A percentile compares a stretch with the other conserved stretches of the same genome.
Evolutionary conservation across 1,140 invertebrate genomes (phyloP).

Genomic region (Nephotettix cincticeps): DNA sequence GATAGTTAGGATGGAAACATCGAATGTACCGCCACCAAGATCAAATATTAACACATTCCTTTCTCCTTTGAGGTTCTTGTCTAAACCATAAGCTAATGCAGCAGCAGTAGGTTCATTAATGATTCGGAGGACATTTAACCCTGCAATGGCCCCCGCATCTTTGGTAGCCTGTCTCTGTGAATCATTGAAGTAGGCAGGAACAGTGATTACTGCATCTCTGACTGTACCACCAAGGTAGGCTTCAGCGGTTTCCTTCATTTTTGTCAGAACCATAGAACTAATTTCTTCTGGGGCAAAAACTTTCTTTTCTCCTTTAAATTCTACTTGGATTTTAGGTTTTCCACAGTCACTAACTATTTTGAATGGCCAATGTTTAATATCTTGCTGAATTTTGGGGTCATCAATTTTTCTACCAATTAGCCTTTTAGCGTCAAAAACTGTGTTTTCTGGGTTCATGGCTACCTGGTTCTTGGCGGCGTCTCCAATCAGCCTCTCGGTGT

Average conservation of each 20-base stretch:
- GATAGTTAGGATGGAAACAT: constrained; percentile 86
- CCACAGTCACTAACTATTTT: constrained; percentile 59
- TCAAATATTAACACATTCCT: constrained; percentile 73
- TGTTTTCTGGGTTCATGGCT: constrained; percentile 72
- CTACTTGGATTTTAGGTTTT: constrained; percentile 64
- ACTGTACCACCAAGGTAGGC: constrained; percentile 56
- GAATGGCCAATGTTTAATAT: constrained; percentile 67
- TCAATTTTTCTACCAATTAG: constrained; percentile 67
- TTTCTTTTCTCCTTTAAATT: constrained; percentile 49
- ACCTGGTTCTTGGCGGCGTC: constrained; percentile 76
- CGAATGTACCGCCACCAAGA: constrained; percentile 79
- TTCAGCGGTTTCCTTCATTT: constrained; percentile 71
- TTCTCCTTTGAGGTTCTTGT: constrained; percentile 73
- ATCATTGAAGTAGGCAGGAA: constrained; percentile 74
- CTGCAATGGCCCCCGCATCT: constrained; percentile 66
- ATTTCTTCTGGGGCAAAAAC: constrained; percentile 74
- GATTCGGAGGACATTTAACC: constrained; percentile 75
- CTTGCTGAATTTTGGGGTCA: constrained; percentile 62
- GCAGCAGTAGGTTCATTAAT: constrained; percentile 86
- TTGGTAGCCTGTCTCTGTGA: no score
- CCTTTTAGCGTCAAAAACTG: constrained; percentile 61
- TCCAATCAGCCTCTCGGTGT: constrained; percentile 64
- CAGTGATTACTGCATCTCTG: constrained; percentile 65
- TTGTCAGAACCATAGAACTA: constrained; percentile 80
- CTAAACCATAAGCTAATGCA: constrained; percentile 75